Base-by-base conservation (phyloP, 2,888 invertebrate species). In the Netelia fuscicornis region DNA sequence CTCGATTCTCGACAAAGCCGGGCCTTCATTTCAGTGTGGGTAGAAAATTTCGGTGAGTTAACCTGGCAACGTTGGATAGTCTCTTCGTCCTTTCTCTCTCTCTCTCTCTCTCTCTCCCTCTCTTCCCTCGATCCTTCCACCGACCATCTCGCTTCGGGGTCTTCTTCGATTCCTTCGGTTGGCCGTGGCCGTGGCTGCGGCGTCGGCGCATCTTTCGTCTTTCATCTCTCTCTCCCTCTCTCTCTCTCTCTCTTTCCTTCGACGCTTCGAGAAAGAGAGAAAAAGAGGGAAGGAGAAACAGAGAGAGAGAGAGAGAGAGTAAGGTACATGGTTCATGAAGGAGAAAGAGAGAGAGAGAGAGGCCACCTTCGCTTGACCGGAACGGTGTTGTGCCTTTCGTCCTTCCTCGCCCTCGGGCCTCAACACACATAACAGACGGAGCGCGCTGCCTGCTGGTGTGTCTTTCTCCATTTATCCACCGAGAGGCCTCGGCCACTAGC, bases 301-400 rank as follows among this genome's bases (percentile, higher is more conserved):
- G 11, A 60, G 17, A 17, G 17, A n/a, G 0, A 20, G 60, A 54
- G 62, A 58, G 56, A 44, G 58, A 25, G 37, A 56, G 54, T 13
- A 54, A 70, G 68, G 80, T 76, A 87, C 90, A 89, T 87, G 88
- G 90, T 89, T 86, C 87, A 86, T 86, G 58, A 79, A 72, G 77
- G 23, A n/a, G 68, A 72, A 67, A 44, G 70, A 62, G 42, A 67
- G 75, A 82, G 74, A 68, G 25, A 37, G 68, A 54, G 68, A 67
- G 75, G 64, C 84, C 84, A 87, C 85, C 87, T 87, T 87, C 88
- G 88, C 91, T 92, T 91, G 90, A 92, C 92, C 92, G 90, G 89
- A 92, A 90, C 89, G 88, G 90, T 90, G 91, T 91, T 92, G 90
- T 92, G 90, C 91, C 91, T 90, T 90, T 91, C 89, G 90, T 91